Base-by-base conservation (phyloP, 2,797 vertebrate genomes). In the Picus viridis region DNA sequence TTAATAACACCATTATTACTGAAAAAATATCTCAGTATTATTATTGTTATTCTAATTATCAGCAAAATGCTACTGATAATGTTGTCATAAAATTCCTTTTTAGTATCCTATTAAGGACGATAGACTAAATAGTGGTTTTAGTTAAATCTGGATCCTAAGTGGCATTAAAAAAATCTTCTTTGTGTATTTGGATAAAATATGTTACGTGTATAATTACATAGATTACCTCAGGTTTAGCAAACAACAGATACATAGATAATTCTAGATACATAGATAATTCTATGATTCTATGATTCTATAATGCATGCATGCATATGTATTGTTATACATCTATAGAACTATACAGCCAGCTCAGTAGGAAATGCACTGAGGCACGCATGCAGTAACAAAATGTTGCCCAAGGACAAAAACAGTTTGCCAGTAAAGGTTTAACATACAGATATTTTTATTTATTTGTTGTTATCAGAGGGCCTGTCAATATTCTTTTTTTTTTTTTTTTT, bases 11-110 rank as follows among this genome's bases (percentile, higher is more conserved):
- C 97, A 98, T 98, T 98, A 98, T 97, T 98, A 98, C 97, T 92
- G 97, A 97, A 98, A 97, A 98, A 98, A 98, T 97, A 98, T 98
- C 97, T 98, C 62, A 54, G 98, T 97, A 97, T 98, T 98, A 97
- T 98, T 98, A 98, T 98, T 98, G 98, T 98, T 98, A 98, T 98
- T 98, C 97, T 98, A 98, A 98, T 98, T 98, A 98, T 98, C 97
- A 97, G 97, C 97, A 97, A 98, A 98, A 98, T 96, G 97, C 97
- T 97, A 96, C 97, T 97, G 97, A 98, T 98, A 98, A 98, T 98
- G 97, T 98, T 98, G 98, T 98, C 98, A 98, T 97, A 98, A 98
- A 97, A 97, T 97, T 97, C 95, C 96, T 95, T 97, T 97, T 98
- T 97, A 97, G 96, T 97, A 92, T 95, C 97, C 96, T 97, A 97